Evolutionary conservation across 2,888 invertebrate genomes (phyloP).

Genomic region (Tipula confusa): DNA sequence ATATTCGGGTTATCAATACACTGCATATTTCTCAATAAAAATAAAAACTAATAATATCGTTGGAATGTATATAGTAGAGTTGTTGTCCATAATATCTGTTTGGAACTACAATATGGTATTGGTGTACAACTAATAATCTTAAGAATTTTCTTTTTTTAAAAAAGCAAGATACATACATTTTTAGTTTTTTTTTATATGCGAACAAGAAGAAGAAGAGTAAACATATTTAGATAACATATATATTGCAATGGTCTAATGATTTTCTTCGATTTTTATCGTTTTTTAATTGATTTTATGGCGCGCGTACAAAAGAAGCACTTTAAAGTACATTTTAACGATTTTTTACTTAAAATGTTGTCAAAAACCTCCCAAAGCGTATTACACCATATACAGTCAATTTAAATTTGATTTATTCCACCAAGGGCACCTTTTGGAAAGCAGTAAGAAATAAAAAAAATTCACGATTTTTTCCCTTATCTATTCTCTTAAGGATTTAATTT

Average conservation of each 20-base stretch:
- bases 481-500: background rate
- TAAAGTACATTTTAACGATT: no score
- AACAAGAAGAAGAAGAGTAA: no score
- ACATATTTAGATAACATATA: background rate
- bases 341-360: no score
- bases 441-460: background rate
- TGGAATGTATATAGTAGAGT: background rate
- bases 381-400: no score
- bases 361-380: no score
- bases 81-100: background rate
- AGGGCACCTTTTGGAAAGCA: background rate
- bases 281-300: slow-evolving; percentile 6
- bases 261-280: slow-evolving; percentile 3
- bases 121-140: background rate
- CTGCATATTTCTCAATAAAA: background rate
- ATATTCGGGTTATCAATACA: background rate
- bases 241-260: background rate
- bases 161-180: background rate
- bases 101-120: background rate
- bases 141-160: no score
- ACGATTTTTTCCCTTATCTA: background rate
- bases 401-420: background rate
- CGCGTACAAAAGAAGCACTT: background rate
- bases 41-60: background rate
- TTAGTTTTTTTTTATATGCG: background rate